phyloP scores from a whole-genome alignment of 2,888 invertebrate genomes.

The Luffia ferchaultella region DNA sequence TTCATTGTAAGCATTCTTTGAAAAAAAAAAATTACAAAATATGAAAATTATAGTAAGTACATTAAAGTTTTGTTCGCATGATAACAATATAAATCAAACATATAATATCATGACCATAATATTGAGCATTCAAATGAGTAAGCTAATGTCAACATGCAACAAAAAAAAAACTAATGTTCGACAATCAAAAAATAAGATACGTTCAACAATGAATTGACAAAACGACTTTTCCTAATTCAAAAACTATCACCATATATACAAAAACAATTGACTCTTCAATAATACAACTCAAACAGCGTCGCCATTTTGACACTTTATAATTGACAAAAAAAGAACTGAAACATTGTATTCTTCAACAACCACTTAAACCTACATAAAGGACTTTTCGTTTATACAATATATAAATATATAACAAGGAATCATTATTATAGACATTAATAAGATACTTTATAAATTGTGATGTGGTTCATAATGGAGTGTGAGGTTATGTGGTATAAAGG shows the following conservation, averaged over 20 bases:
- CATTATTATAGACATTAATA: background rate
- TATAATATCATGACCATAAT: conserved; percentile 54
- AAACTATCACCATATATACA: background rate
- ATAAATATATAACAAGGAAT: background rate
- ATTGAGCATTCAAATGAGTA: conserved; percentile 63
- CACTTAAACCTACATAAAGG: no score
- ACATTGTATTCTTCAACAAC: conserved; percentile 3
- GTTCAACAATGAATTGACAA: background rate
- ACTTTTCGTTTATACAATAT: no score
- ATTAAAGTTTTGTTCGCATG: conserved; percentile 18
- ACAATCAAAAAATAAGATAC: background rate
- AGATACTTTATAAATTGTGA: background rate
- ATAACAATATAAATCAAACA: conserved; percentile 44
- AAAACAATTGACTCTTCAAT: conserved; percentile 1
- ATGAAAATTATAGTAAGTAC: background rate
- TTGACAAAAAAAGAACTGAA: conserved; percentile 49
- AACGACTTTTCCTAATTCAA: background rate
- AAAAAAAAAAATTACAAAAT: conserved; percentile 6
- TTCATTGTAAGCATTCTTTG: conserved; percentile 1
- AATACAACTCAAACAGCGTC: conserved; percentile 2
- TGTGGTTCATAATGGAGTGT: background rate
- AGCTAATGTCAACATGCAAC: background rate
- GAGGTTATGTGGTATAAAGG: background rate
- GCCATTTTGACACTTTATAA: conserved; percentile 39
- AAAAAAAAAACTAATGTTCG: background rate